These are phyloP conservation scores for Drosophila heteroneura DNA, from an alignment of 2,888 invertebrate genomes.

Conservation along the genomic window DNA sequence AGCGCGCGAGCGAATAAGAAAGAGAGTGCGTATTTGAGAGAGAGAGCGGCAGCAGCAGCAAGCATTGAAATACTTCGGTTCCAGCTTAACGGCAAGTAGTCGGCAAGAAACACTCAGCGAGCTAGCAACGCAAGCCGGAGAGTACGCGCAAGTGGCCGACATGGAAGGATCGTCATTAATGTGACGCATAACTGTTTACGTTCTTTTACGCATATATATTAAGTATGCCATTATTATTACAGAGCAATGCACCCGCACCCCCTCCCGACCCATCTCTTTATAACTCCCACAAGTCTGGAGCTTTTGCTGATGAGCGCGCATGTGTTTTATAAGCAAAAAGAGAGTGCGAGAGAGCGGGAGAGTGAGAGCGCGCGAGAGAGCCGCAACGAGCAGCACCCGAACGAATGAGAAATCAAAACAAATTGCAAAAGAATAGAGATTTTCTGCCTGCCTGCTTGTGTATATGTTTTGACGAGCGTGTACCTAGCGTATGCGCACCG, in stretches of 20 bases:
- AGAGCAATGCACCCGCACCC: slow-evolving; percentile 3
- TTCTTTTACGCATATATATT: slow-evolving; percentile 6
- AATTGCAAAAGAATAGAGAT: slow-evolving; percentile 80
- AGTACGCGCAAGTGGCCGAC: slow-evolving; percentile 44
- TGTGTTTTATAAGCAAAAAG: slow-evolving; percentile 36
- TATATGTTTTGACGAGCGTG: slow-evolving; percentile 84
- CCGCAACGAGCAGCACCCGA: slow-evolving; percentile 27
- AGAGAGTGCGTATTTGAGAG: slow-evolving; percentile 25
- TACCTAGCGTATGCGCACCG: slow-evolving; percentile 79
- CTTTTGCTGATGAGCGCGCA: slow-evolving; percentile 54
- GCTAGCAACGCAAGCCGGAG: slow-evolving; percentile 62
- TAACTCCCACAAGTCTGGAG: slow-evolving; percentile 22
- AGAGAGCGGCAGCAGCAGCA: slow-evolving; percentile 17
- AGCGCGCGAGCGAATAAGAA: slow-evolving; percentile 19
- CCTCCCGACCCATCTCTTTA: background rate
- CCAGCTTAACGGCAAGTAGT: slow-evolving; percentile 67
- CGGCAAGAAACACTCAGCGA: slow-evolving; percentile 75
- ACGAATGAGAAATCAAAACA: slow-evolving; percentile 73
- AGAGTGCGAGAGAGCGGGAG: slow-evolving; percentile 48
- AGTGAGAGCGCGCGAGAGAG: slow-evolving; percentile 44
- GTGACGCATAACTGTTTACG: slow-evolving; percentile 33
- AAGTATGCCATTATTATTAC: slow-evolving; percentile 26
- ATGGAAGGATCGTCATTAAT: slow-evolving; percentile 44
- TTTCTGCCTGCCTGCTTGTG: slow-evolving; percentile 70
- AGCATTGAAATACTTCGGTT: slow-evolving; percentile 59